Base-by-base conservation (phyloP, 2,797 vertebrate species). In the Caiman crocodilus region DNA sequence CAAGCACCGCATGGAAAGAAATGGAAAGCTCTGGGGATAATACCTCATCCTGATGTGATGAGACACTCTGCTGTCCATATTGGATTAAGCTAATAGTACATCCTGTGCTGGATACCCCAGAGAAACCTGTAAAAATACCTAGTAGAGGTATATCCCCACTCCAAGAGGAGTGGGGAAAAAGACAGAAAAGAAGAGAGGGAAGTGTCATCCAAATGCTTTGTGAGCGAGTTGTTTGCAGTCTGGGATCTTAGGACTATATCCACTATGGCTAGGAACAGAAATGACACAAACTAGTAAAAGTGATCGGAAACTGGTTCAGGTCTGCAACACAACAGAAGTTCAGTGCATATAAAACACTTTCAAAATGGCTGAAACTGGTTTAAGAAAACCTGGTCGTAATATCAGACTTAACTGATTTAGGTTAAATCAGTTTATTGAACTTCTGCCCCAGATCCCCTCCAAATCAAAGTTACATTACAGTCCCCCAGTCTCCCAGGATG, bases 21-120 rank as follows among this genome's bases (percentile, higher is more conserved):
- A 74, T 12, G 42, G 88, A 16, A 87, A 91, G 88, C 76, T 75
- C 21, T 82, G 83, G 87, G 93, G 90, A 90, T 89, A 78, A 89
- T 73, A 89, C 4, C 28, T 86, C 77, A 92, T 95, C 75, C 69
- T 88, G 58, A 32, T 17, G 14, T 16, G 23, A 35, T 14, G 5
- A 23, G 69, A 73, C 42, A 50, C 69, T 35, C 20, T 71, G 42
- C 42, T 25, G 42, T 73, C 35, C 26, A 14, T 50, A 73, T 14
- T 73, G 23, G 69, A 23, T 73, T 14, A 50, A 14, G 69, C 69
- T 73, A 50, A 6, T 73, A 35, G 23, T 50, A 42, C 69, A 25
- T 73, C 23, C 23, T 42, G 14, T 23, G 9, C 25, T 73, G 42
- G 32, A 73, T 50, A 42, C 35, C 16, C 50, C 69, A 42, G 16